Base-by-base conservation (phyloP, 2,888 invertebrate genomes). In the Teleiodes luculella region DNA sequence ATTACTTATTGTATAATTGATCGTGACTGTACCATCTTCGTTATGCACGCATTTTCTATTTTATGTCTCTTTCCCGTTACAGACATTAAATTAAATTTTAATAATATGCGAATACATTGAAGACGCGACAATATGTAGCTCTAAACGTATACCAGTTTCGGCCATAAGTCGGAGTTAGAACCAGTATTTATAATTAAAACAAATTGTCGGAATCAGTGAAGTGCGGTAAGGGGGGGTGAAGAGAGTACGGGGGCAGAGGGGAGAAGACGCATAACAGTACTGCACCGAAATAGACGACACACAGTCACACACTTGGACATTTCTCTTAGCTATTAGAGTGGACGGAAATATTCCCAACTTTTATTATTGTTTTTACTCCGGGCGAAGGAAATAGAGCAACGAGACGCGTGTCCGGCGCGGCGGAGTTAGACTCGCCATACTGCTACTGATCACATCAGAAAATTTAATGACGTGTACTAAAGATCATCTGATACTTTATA, bases 151-250 rank as follows among this genome's bases (percentile, higher is more conserved):
- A 35, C 48, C 16, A 48, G 16, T 8, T 24, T 11, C 28, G 18
- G 18, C 11, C 35, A n/a, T 36, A 47, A 14, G 13, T 36, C 5
- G 36, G 28, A 43, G 28, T 45, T 14, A 39, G 14, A 48, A 50
- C 50, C 37, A 30, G 53, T 36, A 52, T 52, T 64, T 61, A n/a
- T 61, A 65, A 65, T 66, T 64, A 65, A 60, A 67, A 65, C 63
- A 64, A 60, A 66, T 67, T 56, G 58, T 56, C 57, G 47, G 52
- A 57, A 60, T 46, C 28, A 24, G 41, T 20, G 20, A 20, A 24
- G 28, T 43, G 28, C 11, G 28, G 43, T n/a, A n/a, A n/a, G 43
- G 43, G 6, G 14, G 28, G 6, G 43, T 13, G 28, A 6, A 13
- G 24, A 10, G 1, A 10, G n/a, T 16, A 1, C 18, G 18, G 11